phyloP scores from a whole-genome alignment of 2,888 invertebrate genomes.

The Papilio protenor region DNA sequence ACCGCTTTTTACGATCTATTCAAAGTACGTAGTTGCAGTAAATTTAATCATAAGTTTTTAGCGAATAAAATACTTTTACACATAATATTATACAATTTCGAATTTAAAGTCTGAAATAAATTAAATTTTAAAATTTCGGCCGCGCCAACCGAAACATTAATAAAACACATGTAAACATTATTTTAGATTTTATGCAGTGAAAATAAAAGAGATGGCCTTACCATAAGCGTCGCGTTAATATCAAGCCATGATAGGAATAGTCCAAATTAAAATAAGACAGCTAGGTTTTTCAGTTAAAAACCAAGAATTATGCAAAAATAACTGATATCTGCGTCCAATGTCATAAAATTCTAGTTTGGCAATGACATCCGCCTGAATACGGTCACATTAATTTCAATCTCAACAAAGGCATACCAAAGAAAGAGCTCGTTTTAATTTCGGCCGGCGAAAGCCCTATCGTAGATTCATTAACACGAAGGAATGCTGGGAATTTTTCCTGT shows the following conservation, averaged over 20 bases:
- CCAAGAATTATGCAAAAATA: background rate
- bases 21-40: conserved; percentile 18
- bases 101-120: background rate
- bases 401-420: conserved; percentile 29
- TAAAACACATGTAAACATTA: background rate
- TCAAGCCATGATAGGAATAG: background rate
- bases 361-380: conserved; percentile 4
- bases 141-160: background rate
- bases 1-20: conserved; percentile 20
- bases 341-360: conserved; percentile 12
- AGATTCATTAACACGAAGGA: conserved; percentile 24
- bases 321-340: background rate
- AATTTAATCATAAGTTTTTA: conserved; percentile 22
- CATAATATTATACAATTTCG: background rate
- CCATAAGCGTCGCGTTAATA: background rate
- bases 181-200: background rate
- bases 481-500: conserved; percentile 18
- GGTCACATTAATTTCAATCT: conserved; percentile 23
- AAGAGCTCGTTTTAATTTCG: conserved; percentile 30
- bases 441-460: conserved; percentile 13
- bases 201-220: background rate
- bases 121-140: background rate
- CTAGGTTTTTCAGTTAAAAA: background rate
- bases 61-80: conserved; percentile 3
- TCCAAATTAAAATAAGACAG: background rate